A percentile compares a stretch with the other conserved stretches of the same genome.
phyloP scores from a whole-genome alignment of 2,797 vertebrate genomes.

The Bradypodion ventrale region DNA sequence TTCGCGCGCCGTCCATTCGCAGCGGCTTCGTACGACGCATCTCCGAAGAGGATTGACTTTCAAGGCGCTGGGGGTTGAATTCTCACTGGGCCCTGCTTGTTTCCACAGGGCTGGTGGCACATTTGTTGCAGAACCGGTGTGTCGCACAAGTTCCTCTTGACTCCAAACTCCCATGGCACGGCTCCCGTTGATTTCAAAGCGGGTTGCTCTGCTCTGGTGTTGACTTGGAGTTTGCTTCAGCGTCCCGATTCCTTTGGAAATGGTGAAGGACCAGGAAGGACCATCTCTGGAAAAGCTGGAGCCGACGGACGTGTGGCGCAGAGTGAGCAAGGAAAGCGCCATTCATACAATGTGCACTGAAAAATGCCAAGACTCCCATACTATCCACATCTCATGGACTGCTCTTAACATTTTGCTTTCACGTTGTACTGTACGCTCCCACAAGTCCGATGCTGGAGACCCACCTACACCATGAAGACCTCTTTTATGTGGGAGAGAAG shows the following conservation, averaged over 20 bases:
- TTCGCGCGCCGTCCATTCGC: neutral
- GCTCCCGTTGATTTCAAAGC: neutral
- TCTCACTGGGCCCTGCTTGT: neutral
- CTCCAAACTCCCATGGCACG: neutral
- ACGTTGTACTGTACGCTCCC: constrained; percentile 29
- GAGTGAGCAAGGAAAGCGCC: neutral
- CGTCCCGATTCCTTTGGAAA: no score
- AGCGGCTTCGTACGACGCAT: no score
- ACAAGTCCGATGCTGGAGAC: constrained; percentile 13
- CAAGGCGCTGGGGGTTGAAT: neutral
- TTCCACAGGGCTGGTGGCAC: neutral
- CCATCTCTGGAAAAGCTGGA: constrained; percentile 5
- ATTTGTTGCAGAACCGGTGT: neutral
- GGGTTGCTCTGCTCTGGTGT: neutral
- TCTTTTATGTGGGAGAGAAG: neutral
- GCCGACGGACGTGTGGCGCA: neutral
- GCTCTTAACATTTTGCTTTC: neutral
- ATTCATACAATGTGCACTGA: neutral
- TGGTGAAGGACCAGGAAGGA: neutral
- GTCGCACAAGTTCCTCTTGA: neutral
- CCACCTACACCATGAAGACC: constrained; percentile 27
- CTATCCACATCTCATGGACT: constrained; percentile 15
- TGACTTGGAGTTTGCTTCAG: neutral
- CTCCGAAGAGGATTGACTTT: no score
- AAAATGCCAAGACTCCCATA: constrained; percentile 21